phyloP scores from a whole-genome alignment of 2,113 vertebrate genomes.

The Eulemur macaco region DNA sequence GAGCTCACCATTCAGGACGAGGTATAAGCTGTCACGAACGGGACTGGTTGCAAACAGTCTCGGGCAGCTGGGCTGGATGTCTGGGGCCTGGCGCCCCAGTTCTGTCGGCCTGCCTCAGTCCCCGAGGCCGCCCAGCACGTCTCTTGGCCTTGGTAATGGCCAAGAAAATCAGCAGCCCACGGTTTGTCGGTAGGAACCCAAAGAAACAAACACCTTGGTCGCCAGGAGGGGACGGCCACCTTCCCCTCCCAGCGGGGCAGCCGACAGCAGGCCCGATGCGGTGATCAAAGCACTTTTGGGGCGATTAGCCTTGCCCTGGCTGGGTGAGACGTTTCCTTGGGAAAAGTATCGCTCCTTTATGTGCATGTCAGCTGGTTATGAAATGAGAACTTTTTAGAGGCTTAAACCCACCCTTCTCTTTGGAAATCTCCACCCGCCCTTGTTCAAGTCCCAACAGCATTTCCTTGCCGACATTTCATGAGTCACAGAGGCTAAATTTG shows the following conservation, averaged over 20 bases:
- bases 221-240: not conserved
- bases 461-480: not conserved
- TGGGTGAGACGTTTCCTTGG: not conserved
- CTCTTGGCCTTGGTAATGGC: not conserved
- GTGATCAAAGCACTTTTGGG: not conserved
- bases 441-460: slow-evolving; percentile 34
- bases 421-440: slow-evolving; percentile 25
- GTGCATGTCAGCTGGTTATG: slow-evolving; percentile 23
- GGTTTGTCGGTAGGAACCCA: not conserved
- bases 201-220: slow-evolving; percentile 30
- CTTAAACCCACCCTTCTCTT: slow-evolving; percentile 50
- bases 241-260: not conserved
- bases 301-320: not conserved
- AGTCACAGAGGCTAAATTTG: slow-evolving; percentile 10
- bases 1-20: accelerated
- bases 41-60: not conserved
- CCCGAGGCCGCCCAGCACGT: not conserved
- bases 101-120: not conserved
- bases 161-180: not conserved
- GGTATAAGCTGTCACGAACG: accelerated
- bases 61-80: accelerated
- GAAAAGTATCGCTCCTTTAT: slow-evolving; percentile 12
- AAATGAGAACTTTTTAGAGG: not conserved
- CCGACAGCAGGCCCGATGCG: accelerated
- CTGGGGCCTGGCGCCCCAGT: not conserved